phyloP scores from a whole-genome alignment of 2,888 invertebrate species.

The Caenorhabditis sp. region DNA sequence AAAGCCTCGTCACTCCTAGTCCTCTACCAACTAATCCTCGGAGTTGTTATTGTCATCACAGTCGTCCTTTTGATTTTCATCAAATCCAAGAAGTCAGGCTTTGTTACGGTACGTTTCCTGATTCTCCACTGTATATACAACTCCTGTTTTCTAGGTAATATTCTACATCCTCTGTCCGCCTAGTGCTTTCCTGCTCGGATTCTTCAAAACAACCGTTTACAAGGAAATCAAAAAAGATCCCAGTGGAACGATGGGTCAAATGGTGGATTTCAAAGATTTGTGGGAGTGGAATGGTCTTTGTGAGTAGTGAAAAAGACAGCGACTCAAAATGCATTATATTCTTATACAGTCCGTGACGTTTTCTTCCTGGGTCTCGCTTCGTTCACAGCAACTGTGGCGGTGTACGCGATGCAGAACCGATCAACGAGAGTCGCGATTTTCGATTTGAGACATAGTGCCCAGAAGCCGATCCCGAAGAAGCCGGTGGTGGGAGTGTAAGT shows the following conservation, averaged over 20 bases:
- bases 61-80: neutral
- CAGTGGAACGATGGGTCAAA: neutral
- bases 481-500: slow-evolving; percentile 20
- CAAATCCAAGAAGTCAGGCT: neutral
- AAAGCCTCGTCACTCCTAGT: slow-evolving; percentile 12
- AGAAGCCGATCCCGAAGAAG: slow-evolving; percentile 42
- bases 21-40: slow-evolving; percentile 15
- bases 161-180: slow-evolving; percentile 31
- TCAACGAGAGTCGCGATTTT: slow-evolving; percentile 36
- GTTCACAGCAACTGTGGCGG: neutral
- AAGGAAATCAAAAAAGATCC: slow-evolving; percentile 4
- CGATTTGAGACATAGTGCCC: slow-evolving; percentile 32
- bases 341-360: slow-evolving; percentile 27
- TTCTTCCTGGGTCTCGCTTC: slow-evolving; percentile 13
- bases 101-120: neutral
- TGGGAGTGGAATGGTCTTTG: slow-evolving; percentile 46
- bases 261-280: slow-evolving; percentile 17
- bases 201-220: slow-evolving; percentile 21
- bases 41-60: slow-evolving; percentile 10
- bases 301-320: neutral
- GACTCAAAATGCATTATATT: no score
- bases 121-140: neutral
- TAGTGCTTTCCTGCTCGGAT: slow-evolving; percentile 26
- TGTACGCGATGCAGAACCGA: slow-evolving; percentile 41
- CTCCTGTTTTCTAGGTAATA: neutral